Evolutionary conservation across 2,797 vertebrate genomes (phyloP), one percentile per base, ranked within the genome.

Genomic region (Myotis pilosus): DNA sequence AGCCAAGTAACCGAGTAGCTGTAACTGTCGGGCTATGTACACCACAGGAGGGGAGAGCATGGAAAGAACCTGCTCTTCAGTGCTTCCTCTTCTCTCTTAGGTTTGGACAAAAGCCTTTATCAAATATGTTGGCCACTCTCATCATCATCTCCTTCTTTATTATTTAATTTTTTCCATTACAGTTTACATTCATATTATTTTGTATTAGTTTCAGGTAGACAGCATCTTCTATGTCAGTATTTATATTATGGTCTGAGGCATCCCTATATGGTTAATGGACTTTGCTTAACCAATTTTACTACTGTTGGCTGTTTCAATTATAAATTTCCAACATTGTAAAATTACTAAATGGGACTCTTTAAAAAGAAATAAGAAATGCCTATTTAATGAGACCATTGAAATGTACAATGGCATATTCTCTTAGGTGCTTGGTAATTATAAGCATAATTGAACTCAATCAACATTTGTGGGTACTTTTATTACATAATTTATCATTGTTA

Each of bases 241-340:
- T 91, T 74, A 62, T 6, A 0, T 44, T 60, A 12, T 30, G 23
- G n/a, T 75, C 53, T 72, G 47, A 72, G 68, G 16, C 0, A 0
- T 68, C 20, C 71, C 93, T 96, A 84, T 57, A 47, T 13, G 47
- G 47, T 47, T 60, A 83, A 30, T 76, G 76, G 28, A 86, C 93
- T 81, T 96, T 91, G 51, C 91, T 84, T 93, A 86, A 20, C 30
- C 90, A 84, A 55, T 60, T 92, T 94, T 57, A 75, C 28, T 68
- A 33, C 30, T 36, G 13, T 87, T 89, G 68, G 47, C 69, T 57
- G 13, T 94, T 91, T 96, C 41, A 75, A 57, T 78, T 95, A 20
- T 96, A 84, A 91, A 80, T 96, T 94, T 89, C 22, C 23, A 91
- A 76, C 71, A 79, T 94, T 20, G 36, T 84, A 64, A 87, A 93